A percentile compares a stretch with the other conserved stretches of the same genome.
phyloP scores from a whole-genome alignment of 2,113 vertebrate species.

The Phoenicopterus ruber region DNA sequence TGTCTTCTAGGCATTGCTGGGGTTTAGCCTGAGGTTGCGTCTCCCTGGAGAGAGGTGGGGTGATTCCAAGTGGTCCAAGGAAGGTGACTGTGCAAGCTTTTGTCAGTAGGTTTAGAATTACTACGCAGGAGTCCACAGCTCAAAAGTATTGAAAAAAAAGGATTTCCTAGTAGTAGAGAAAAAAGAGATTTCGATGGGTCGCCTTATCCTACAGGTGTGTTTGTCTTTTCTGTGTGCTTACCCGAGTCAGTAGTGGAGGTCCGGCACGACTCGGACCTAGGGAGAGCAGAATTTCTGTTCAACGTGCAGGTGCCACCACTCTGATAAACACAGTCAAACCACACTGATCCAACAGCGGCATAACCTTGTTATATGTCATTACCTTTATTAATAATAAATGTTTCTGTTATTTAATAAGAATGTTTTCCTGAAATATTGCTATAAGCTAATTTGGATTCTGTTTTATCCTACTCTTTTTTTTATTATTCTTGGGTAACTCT shows the following conservation, averaged over 20 bases:
- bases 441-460: background rate
- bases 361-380: background rate
- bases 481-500: conserved; percentile 1
- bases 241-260: background rate
- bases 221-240: background rate
- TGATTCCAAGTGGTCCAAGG: background rate
- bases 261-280: background rate
- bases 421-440: background rate
- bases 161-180: background rate
- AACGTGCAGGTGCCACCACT: background rate
- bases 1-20: background rate
- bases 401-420: background rate
- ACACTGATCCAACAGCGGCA: background rate
- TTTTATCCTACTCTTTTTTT: background rate
- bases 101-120: background rate
- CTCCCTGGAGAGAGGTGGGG: background rate
- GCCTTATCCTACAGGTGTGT: background rate
- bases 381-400: background rate
- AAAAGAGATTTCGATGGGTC: background rate
- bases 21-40: background rate
- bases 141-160: background rate
- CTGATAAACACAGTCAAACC: background rate
- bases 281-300: background rate
- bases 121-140: background rate
- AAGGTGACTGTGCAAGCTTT: background rate